These are phyloP conservation scores for Crotalus horridus DNA, from an alignment of 2,113 vertebrate genomes.

Conservation along the genomic window DNA sequence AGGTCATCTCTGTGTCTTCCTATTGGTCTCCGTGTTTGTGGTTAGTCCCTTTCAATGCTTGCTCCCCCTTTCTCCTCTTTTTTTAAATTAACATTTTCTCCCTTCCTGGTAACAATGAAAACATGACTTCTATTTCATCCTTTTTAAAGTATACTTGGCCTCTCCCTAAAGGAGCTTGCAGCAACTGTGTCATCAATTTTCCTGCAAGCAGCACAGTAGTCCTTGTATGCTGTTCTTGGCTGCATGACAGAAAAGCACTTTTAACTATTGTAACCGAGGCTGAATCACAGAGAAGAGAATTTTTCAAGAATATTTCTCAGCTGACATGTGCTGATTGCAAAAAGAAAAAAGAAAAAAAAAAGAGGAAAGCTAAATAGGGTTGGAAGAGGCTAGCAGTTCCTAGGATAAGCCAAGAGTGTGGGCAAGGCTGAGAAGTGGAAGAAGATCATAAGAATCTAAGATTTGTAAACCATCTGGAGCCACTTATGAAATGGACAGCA, in stretches of 20 bases:
- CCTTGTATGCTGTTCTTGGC: slow-evolving; percentile 50
- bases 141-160: slow-evolving; percentile 61
- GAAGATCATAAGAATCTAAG: not conserved
- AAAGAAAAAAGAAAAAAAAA: not conserved
- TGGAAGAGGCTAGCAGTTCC: not conserved
- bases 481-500: too few species aligned
- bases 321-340: not conserved
- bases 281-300: not conserved
- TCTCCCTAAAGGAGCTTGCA: slow-evolving; percentile 43
- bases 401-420: too few species aligned
- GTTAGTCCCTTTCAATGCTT: not conserved
- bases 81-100: slow-evolving; percentile 39
- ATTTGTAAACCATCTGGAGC: too few species aligned
- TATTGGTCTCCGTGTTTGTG: not conserved
- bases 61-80: not conserved
- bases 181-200: slow-evolving; percentile 56
- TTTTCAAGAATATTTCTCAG: not conserved
- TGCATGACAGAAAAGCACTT: slow-evolving; percentile 37
- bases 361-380: not conserved
- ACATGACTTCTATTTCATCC: slow-evolving; percentile 60
- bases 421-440: too few species aligned
- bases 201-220: slow-evolving; percentile 17
- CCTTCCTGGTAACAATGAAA: slow-evolving; percentile 22
- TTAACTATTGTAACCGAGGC: slow-evolving; percentile 11
- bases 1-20: not conserved